Evolutionary conservation across 2,888 invertebrate genomes (phyloP).

Genomic region (Scaptomyza reducta): DNA sequence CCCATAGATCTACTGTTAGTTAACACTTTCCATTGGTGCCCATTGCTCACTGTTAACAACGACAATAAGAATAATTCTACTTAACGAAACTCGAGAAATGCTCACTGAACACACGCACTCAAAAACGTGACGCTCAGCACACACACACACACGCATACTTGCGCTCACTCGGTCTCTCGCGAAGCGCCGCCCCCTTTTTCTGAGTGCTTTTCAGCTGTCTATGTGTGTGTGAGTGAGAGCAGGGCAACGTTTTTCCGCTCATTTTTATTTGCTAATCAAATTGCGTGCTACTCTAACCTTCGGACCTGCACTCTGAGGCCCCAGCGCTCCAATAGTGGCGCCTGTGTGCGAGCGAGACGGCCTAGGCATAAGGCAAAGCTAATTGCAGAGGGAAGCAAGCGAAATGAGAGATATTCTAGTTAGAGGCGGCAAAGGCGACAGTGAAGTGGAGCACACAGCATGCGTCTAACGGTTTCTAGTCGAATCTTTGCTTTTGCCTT

Average conservation of each 20-base stretch:
- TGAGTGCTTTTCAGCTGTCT: constrained; percentile 30
- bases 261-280: constrained; percentile 78
- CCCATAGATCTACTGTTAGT: constrained; percentile 24
- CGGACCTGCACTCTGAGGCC: constrained; percentile 39
- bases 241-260: constrained; percentile 39
- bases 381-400: constrained; percentile 46
- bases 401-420: constrained; percentile 66
- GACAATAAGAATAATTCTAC: constrained; percentile 43
- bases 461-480: constrained; percentile 51
- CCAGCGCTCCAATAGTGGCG: constrained; percentile 29
- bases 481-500: constrained; percentile 51
- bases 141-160: constrained; percentile 6
- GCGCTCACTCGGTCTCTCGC: constrained; percentile 5
- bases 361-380: constrained; percentile 16
- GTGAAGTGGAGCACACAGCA: constrained; percentile 65
- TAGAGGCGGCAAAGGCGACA: constrained; percentile 56
- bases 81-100: constrained; percentile 58
- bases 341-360: constrained; percentile 50
- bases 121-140: constrained; percentile 27
- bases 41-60: constrained; percentile 34
- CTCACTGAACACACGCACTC: constrained; percentile 28
- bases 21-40: constrained; percentile 41
- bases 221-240: constrained; percentile 28
- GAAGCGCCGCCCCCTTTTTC: constrained; percentile 46
- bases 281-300: constrained; percentile 62